Evolutionary conservation across 2,113 vertebrate species (phyloP).

Genomic region (Periophthalmodon schlosseri): DNA sequence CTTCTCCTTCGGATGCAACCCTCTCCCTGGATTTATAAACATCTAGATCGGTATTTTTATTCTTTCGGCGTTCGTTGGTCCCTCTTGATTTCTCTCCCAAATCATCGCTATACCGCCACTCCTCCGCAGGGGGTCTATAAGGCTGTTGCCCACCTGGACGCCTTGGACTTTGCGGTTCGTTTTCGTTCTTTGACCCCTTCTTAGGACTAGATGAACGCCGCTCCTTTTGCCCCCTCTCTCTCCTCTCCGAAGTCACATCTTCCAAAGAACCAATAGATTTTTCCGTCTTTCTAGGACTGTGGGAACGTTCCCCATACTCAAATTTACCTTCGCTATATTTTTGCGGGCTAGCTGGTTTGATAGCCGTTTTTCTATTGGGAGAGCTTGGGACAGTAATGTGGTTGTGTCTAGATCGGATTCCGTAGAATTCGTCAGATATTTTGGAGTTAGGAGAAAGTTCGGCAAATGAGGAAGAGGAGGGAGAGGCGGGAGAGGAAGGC

Average conservation of each 20-base stretch:
- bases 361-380: conserved; percentile 50
- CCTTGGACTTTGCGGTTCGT: conserved; percentile 64
- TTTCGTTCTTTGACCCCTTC: conserved; percentile 69
- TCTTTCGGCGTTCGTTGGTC: conserved; percentile 54
- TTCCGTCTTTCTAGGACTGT: conserved; percentile 72
- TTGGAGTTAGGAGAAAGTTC: conserved; percentile 72
- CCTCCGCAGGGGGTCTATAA: conserved; percentile 27
- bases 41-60: conserved; percentile 58
- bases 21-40: conserved; percentile 52
- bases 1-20: conserved; percentile 39
- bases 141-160: conserved; percentile 70
- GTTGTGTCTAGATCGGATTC: conserved; percentile 47
- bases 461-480: conserved; percentile 77
- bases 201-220: conserved; percentile 78
- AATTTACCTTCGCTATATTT: conserved; percentile 46
- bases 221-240: conserved; percentile 36
- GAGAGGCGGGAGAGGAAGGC: conserved; percentile 79
- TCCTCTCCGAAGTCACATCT: conserved; percentile 54
- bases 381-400: conserved; percentile 57
- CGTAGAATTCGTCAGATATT: conserved; percentile 69
- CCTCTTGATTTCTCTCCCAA: conserved; percentile 42
- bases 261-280: conserved; percentile 36
- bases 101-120: conserved; percentile 68
- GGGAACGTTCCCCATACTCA: conserved; percentile 48
- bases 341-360: conserved; percentile 74